phyloP scores from a whole-genome alignment of 2,888 invertebrate species.

The Oligia strigilis region DNA sequence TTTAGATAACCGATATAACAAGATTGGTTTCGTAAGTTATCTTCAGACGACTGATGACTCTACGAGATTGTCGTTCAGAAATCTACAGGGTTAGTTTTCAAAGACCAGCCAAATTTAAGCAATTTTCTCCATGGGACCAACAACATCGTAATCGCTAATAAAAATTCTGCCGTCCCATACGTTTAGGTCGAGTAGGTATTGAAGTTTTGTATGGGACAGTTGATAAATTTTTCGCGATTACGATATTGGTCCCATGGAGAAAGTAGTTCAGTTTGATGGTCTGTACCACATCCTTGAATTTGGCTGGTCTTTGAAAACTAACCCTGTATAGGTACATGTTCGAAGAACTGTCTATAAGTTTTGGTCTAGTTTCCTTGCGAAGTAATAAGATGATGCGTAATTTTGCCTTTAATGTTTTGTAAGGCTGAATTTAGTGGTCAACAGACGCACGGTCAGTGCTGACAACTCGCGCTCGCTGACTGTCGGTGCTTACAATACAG shows the following conservation, averaged over 20 bases:
- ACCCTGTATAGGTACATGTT: neutral
- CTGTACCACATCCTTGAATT: no score
- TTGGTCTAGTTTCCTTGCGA: neutral
- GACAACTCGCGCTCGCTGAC: neutral
- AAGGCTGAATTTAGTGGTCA: neutral
- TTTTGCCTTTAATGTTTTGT: neutral
- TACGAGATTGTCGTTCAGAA: neutral
- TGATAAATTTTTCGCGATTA: no score
- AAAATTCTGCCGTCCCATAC: no score
- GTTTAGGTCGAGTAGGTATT: no score
- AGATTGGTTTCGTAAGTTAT: constrained; percentile 15
- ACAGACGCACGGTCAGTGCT: neutral
- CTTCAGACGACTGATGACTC: neutral
- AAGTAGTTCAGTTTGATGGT: no score
- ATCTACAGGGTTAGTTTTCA: neutral
- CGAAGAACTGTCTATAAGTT: neutral
- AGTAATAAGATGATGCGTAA: neutral
- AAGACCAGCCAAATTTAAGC: no score
- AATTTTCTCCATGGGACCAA: no score
- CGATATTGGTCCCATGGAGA: no score
- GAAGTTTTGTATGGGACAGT: no score
- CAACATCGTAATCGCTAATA: no score
- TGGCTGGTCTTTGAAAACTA: no score
- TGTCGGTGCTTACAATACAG: no score
- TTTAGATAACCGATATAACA: constrained; percentile 17